Percentiles rank a stretch among this genome's conserved stretches.
Conservation (phyloP, 2,888 invertebrate species). For the Archips crataeganus region DNA sequence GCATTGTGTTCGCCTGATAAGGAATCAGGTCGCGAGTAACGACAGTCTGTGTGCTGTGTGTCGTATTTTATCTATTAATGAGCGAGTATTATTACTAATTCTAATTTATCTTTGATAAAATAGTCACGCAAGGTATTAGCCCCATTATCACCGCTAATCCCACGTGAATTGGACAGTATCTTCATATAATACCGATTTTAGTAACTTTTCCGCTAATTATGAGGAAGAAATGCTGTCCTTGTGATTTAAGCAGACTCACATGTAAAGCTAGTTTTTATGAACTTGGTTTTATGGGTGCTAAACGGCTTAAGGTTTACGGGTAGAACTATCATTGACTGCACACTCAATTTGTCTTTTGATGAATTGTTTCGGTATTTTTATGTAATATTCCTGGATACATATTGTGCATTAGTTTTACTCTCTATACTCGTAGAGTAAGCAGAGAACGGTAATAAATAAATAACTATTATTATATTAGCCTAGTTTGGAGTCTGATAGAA, state of each 20-base stretch:
- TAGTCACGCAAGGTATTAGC: slow-evolving; percentile 61
- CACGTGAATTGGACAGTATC: slow-evolving; percentile 19
- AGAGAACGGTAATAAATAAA: too few relatives aligned
- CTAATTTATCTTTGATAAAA: slow-evolving; percentile 56
- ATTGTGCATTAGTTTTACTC: too few relatives aligned
- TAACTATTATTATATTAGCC: too few relatives aligned
- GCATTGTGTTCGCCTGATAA: slow-evolving; percentile 31
- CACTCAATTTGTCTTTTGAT: too few relatives aligned
- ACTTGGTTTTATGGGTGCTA: neutral
- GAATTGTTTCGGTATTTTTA: too few relatives aligned
- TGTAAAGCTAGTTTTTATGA: neutral
- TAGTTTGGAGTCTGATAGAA: too few relatives aligned
- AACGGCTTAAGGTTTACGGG: too few relatives aligned
- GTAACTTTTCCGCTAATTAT: neutral
- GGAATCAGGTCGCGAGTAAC: slow-evolving; percentile 25
- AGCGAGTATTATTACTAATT: slow-evolving; percentile 20
- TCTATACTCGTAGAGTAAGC: too few relatives aligned
- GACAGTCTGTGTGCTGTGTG: neutral
- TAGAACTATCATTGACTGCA: too few relatives aligned
- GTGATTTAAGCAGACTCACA: neutral
- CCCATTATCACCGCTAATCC: slow-evolving; percentile 49
- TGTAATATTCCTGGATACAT: too few relatives aligned
- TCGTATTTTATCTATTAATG: slow-evolving; percentile 8
- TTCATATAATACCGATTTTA: neutral
- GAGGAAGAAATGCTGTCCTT: neutral